Evolutionary conservation across 1,140 invertebrate genomes (phyloP).

Genomic region (Aphis craccivora): DNA sequence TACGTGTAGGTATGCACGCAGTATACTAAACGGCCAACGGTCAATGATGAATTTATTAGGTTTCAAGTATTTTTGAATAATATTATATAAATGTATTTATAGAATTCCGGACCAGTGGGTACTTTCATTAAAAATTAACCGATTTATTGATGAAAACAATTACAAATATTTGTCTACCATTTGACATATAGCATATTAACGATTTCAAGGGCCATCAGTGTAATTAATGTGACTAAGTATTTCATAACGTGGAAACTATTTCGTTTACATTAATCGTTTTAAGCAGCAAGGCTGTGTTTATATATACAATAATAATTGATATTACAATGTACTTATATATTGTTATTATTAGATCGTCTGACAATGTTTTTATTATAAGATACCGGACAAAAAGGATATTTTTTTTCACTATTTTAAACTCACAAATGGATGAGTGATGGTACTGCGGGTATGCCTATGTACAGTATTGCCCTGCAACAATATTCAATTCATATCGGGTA

Average conservation of each 20-base stretch:
- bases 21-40: background rate
- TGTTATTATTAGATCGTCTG: background rate
- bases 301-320: background rate
- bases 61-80: background rate
- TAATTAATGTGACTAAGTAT: background rate
- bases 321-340: background rate
- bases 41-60: background rate
- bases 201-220: background rate
- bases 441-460: background rate
- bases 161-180: background rate
- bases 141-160: background rate
- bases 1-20: background rate
- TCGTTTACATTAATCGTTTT: background rate
- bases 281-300: background rate
- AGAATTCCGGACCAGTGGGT: background rate
- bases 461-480: background rate
- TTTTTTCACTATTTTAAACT: background rate
- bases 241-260: background rate
- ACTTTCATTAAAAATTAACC: background rate
- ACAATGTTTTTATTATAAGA: background rate
- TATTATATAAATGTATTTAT: background rate
- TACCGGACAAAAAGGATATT: background rate
- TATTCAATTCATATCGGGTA: background rate
- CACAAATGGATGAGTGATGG: background rate
- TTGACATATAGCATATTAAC: background rate